Evolutionary conservation across 2,888 invertebrate genomes (phyloP), one percentile per base, ranked within the genome.

Genomic region (Tipula confusa): DNA sequence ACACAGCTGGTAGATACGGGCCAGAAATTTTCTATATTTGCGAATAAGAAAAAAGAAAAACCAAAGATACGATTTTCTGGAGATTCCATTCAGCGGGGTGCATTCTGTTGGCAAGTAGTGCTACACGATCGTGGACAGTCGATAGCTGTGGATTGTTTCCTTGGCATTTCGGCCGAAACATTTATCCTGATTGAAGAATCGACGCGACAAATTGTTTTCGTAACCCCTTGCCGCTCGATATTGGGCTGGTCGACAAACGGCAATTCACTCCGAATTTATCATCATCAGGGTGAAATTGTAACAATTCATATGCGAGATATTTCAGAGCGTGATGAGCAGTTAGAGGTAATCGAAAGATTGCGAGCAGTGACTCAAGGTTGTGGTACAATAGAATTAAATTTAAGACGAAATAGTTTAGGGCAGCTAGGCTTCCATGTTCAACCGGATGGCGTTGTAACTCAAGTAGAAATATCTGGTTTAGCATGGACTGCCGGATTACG

Each of bases 211-310:
- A 94, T 96, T 79, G 93, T 98, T 33, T 95, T 97, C 86, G 96
- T 96, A 9, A 92, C 96, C 18, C 96, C 98, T 0, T 96, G 96
- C 86, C 93, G 93, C 86, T 93, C 95, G 9, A 92, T 98, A 84
- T 91, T 98, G 64, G 92, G 91, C 0, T 91, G 90, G 91, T 91
- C 89, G 86, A 90, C 90, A 3, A 90, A 89, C 89, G 91, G 87
- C 87, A 91, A 86, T 90, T 95, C 95, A 86, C 89, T 96, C 84
- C 92, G 96, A 84, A 90, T 97, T 84, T 98, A 96, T 90, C 96
- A 97, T 90, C 97, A 98, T 89, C 96, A 97, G 89, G 97, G 98
- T 1, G 98, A 98, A 90, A 96, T 97, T 88, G 93, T 97, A 86
- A 94, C 95, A 4, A 91, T 97, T 85, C 94, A 95, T 86, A 94